phyloP scores from a whole-genome alignment of 2,797 vertebrate species.

The Pteropus rufus region DNA sequence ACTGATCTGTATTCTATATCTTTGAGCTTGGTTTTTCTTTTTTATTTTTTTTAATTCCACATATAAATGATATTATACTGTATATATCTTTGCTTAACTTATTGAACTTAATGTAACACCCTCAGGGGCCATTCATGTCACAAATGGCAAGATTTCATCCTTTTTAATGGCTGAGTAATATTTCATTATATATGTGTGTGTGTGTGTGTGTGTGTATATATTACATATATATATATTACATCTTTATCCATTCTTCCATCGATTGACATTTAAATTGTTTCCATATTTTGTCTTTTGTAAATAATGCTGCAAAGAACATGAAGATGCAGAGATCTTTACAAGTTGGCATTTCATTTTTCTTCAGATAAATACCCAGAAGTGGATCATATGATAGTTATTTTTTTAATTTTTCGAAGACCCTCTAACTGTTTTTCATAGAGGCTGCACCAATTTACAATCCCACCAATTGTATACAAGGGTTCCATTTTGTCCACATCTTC shows the following conservation, averaged over 20 bases:
- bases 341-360: not conserved
- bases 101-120: not conserved
- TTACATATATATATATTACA: too few species aligned
- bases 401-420: not conserved
- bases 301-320: not conserved
- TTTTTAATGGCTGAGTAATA: not conserved
- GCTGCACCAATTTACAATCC: not conserved
- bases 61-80: not conserved
- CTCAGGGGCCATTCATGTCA: not conserved
- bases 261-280: not conserved
- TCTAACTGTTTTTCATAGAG: not conserved
- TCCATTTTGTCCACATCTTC: not conserved
- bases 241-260: not conserved
- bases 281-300: not conserved
- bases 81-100: not conserved
- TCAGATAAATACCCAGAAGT: not conserved
- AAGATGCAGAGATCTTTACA: not conserved
- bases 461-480: not conserved
- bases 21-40: too few species aligned
- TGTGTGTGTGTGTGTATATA: too few species aligned
- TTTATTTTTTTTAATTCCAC: not conserved
- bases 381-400: not conserved
- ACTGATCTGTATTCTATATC: not conserved
- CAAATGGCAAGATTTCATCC: not conserved
- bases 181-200: too few species aligned